Evolutionary conservation across 2,797 vertebrate genomes (phyloP).

Genomic region (Steatocranus sp.): DNA sequence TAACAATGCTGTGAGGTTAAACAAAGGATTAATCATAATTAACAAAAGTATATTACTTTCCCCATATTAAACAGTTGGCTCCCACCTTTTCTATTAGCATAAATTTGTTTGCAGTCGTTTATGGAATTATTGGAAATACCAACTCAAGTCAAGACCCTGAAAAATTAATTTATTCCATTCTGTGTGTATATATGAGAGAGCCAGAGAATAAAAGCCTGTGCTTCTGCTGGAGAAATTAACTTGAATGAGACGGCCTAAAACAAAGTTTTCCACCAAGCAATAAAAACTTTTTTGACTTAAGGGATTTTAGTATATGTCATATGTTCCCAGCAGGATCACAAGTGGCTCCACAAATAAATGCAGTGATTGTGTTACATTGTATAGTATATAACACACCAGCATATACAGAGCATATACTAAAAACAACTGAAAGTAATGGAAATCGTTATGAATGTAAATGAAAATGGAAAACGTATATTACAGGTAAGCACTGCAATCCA

Average conservation of each 20-base stretch:
- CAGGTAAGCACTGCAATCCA: background rate
- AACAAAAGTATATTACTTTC: constrained; percentile 70
- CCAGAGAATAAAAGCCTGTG: background rate
- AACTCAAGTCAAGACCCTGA: constrained; percentile 48
- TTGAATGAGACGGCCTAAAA: constrained; percentile 5
- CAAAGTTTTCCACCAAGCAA: constrained; percentile 19
- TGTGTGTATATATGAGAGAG: background rate
- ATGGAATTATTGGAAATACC: constrained; percentile 62
- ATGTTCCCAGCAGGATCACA: background rate
- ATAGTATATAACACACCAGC: background rate
- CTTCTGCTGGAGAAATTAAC: constrained; percentile 16
- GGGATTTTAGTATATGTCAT: background rate
- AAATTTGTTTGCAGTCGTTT: constrained; percentile 66
- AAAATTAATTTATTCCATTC: constrained; percentile 35
- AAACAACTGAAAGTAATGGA: background rate
- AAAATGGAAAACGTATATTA: background rate
- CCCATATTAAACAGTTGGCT: constrained; percentile 66
- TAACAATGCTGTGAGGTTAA: constrained; percentile 69
- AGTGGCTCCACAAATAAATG: background rate
- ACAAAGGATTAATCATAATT: constrained; percentile 74
- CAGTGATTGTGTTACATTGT: background rate
- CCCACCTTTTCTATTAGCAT: constrained; percentile 70
- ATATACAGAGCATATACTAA: background rate
- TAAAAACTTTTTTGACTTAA: background rate
- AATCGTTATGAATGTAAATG: background rate